Conservation (phyloP, 2,888 invertebrate species). For the Plagiodera versicolora region DNA sequence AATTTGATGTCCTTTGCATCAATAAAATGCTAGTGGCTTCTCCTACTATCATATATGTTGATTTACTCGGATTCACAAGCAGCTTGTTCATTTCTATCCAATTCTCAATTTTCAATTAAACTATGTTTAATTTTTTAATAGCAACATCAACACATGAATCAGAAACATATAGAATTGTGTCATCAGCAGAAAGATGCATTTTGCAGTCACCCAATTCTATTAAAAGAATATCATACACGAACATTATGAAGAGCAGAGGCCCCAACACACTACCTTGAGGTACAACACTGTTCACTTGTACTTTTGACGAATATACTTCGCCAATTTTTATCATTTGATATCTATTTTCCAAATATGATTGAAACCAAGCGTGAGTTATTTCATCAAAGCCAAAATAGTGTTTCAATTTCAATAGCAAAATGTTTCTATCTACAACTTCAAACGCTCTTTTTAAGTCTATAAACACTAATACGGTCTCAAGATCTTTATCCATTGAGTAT, state of each 20-base stretch:
- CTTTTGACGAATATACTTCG: not conserved
- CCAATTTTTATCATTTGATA: slow-evolving; percentile 1
- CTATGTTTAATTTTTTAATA: not conserved
- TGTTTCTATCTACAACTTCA: slow-evolving; percentile 3
- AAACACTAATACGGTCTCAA: not conserved
- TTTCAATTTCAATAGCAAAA: slow-evolving; percentile 4
- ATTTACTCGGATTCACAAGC: not conserved
- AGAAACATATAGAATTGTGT: slow-evolving; percentile 4
- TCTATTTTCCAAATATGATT: not conserved
- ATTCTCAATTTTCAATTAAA: not conserved
- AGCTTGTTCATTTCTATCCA: not conserved
- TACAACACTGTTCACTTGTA: not conserved
- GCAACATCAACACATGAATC: not conserved
- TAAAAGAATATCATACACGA: not conserved
- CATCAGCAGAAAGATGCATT: slow-evolving; percentile 1
- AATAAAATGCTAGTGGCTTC: too few relatives aligned
- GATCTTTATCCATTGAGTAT: too few relatives aligned
- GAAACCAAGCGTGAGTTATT: not conserved
- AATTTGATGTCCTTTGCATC: too few relatives aligned
- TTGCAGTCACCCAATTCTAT: not conserved
- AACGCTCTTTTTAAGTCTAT: not conserved
- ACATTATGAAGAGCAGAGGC: slow-evolving; percentile 1
- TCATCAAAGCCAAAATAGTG: not conserved
- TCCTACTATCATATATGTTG: slow-evolving; percentile 2
- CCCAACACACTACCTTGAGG: slow-evolving; percentile 4